Conservation (phyloP, 2,888 invertebrate species). For the Drosophila suboccidentalis region DNA sequence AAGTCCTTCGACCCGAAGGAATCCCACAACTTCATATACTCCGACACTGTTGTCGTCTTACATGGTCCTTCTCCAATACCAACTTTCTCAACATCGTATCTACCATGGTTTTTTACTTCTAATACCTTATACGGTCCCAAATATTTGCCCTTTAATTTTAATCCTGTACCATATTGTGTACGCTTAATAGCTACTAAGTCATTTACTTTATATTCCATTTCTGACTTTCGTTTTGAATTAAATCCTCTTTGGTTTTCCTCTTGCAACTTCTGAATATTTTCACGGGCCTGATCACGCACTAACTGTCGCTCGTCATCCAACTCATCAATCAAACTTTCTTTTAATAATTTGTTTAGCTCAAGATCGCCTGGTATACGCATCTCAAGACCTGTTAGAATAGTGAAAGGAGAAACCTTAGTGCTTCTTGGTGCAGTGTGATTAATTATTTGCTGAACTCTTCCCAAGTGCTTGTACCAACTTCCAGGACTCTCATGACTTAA, state of each 20-base stretch:
- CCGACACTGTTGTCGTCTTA: constrained; percentile 2
- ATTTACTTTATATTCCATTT: neutral
- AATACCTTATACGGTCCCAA: constrained; percentile 15
- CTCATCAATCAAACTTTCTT: neutral
- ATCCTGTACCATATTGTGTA: constrained; percentile 4
- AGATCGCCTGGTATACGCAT: neutral
- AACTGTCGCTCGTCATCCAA: neutral
- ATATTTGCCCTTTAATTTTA: constrained; percentile 22
- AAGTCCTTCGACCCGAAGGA: constrained; percentile 12
- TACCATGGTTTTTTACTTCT: neutral
- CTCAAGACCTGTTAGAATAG: neutral
- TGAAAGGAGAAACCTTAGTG: neutral
- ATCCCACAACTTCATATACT: constrained; percentile 9
- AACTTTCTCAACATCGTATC: constrained; percentile 15
- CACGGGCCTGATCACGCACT: constrained; percentile 2
- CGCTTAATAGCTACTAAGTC: constrained; percentile 17
- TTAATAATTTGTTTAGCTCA: neutral
- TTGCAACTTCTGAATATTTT: constrained; percentile 8
- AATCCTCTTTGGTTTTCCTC: neutral
- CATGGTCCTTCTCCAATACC: constrained; percentile 3
- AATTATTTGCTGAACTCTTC: constrained; percentile 3
- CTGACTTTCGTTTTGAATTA: neutral
- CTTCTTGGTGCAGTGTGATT: constrained; percentile 1
- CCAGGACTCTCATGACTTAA: neutral
- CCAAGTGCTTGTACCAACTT: neutral